These are phyloP conservation scores for Pterostichus madidus DNA, from an alignment of 2,888 invertebrate species.

Conservation along the genomic window DNA sequence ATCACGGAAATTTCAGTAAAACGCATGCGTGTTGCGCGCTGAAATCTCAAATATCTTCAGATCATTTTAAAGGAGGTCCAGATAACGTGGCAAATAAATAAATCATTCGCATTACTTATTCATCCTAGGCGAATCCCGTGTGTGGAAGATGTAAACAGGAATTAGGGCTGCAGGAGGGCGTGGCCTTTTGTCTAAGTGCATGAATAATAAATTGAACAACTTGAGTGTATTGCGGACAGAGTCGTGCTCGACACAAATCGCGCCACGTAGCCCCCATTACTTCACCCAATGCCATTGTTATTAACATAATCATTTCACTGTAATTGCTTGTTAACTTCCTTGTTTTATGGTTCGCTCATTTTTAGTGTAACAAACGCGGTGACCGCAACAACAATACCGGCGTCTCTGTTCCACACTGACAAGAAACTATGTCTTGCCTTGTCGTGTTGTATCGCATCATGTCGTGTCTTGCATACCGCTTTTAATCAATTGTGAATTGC, in stretches of 20 bases:
- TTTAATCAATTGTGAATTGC: slow-evolving; percentile 56
- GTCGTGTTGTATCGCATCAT: slow-evolving; percentile 53
- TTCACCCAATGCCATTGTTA: slow-evolving; percentile 36
- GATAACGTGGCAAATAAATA: slow-evolving; percentile 60
- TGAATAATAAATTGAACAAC: slow-evolving; percentile 64
- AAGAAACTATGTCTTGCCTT: slow-evolving; percentile 62
- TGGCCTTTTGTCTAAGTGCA: slow-evolving; percentile 63
- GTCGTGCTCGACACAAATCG: slow-evolving; percentile 42
- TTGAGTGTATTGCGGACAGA: slow-evolving; percentile 52
- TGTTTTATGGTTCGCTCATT: slow-evolving; percentile 45
- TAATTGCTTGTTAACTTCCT: slow-evolving; percentile 53
- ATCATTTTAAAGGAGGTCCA: slow-evolving; percentile 56
- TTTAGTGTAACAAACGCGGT: slow-evolving; percentile 9
- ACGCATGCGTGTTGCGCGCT: not conserved
- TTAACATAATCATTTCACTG: slow-evolving; percentile 59
- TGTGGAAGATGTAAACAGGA: slow-evolving; percentile 63
- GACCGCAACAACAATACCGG: slow-evolving; percentile 14
- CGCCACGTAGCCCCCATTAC: slow-evolving; percentile 21
- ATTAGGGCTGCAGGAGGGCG: slow-evolving; percentile 61
- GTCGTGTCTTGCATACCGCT: slow-evolving; percentile 12
- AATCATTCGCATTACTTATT: slow-evolving; percentile 61
- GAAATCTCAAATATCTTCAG: slow-evolving; percentile 49
- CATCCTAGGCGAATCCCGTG: slow-evolving; percentile 57
- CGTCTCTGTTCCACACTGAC: slow-evolving; percentile 50
- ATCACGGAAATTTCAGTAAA: not conserved